Conservation (phyloP, 2,113 vertebrate species). For the Nettapus auritus region DNA sequence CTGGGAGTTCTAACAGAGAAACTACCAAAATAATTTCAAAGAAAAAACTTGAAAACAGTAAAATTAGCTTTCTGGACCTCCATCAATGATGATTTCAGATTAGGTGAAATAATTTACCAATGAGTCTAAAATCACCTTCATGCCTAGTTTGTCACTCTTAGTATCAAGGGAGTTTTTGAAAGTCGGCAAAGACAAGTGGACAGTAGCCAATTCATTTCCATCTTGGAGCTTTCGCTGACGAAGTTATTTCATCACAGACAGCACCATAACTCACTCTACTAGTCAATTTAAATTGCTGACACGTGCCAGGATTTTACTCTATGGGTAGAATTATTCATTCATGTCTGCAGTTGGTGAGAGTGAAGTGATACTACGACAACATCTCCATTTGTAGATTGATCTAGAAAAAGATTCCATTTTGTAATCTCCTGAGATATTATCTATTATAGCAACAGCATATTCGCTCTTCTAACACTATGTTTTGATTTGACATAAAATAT, state of each 20-base stretch:
- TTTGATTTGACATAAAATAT: slow-evolving; percentile 30
- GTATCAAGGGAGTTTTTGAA: neutral
- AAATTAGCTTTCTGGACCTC: neutral
- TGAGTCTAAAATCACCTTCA: neutral
- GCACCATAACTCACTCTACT: slow-evolving; percentile 32
- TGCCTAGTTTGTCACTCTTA: slow-evolving; percentile 5
- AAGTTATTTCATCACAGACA: slow-evolving; percentile 12
- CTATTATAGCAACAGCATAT: slow-evolving; percentile 4
- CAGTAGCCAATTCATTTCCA: slow-evolving; percentile 24
- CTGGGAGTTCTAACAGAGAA: neutral
- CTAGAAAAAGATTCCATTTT: slow-evolving; percentile 42
- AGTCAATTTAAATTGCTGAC: slow-evolving; percentile 49
- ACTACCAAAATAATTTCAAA: neutral
- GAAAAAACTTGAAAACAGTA: neutral
- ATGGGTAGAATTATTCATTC: slow-evolving; percentile 59
- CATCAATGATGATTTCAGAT: neutral
- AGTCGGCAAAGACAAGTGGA: slow-evolving; percentile 35
- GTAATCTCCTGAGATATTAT: neutral
- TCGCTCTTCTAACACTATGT: neutral
- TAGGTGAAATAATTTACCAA: neutral
- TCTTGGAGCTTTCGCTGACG: slow-evolving; percentile 2
- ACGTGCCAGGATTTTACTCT: slow-evolving; percentile 56
- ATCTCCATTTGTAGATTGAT: slow-evolving; percentile 24
- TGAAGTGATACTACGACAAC: slow-evolving; percentile 4
- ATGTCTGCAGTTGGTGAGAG: slow-evolving; percentile 15